Base-by-base conservation (phyloP, 2,888 invertebrate genomes). In the Ecliptopera silaceata region DNA sequence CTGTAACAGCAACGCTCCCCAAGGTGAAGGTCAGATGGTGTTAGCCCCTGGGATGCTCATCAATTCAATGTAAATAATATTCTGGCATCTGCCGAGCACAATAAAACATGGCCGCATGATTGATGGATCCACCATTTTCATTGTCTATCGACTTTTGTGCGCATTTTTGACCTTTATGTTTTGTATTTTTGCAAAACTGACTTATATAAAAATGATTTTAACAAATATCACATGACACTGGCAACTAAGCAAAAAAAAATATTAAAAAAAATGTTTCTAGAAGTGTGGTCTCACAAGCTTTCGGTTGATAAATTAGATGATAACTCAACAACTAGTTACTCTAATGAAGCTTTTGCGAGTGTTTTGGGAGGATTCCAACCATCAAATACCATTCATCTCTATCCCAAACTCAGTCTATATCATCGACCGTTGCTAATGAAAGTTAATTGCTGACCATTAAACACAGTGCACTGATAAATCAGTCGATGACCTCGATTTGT, bases 51-150 rank as follows among this genome's bases (percentile, higher is more conserved):
- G 68, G 74, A 72, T 70, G 80, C 82, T 79, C 86, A 88, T 88
- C 85, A 88, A 88, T 87, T 83, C 77, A 79, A 84, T 83, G 86
- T 84, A 87, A 88, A 88, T 86, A 87, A 83, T 84, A 80, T 80
- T 71, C 80, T 74, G 79, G 81, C 80, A 82, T 85, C 80, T 79
- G 71, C 74, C 63, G 77, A 74, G 68, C 72, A 85, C 79, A 86
- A 86, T 84, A 82, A 83, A 82, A 77, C 78, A 79, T 79, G 77
- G 74, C 72, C 77, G 72, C 67, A 74, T 86, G 88, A 88, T 88
- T 74, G 80, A 88, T 88, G 79, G 80, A 74, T 80, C 72, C 74
- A 79, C 61, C 65, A 74, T 76, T 82, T 79, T 80, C 75, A 47
- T 63, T 56, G 66, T 56, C 59, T 55, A 64, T 63, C 63, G 62